Base-by-base conservation (phyloP, 2,113 vertebrate genomes). In the Amphiprion percula region DNA sequence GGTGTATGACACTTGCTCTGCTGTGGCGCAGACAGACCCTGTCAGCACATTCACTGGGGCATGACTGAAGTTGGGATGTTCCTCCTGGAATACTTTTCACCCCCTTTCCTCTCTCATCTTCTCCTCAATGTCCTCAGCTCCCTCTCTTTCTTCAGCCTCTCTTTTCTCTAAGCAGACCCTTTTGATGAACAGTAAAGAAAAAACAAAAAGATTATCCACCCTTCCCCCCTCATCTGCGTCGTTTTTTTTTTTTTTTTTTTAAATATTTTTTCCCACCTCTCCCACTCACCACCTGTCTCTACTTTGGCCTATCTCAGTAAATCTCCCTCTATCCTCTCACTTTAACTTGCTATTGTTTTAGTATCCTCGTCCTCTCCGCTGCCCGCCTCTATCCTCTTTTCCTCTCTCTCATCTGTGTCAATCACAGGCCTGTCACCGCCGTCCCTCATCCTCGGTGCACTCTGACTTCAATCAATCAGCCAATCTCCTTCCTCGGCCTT, bases 231-330 rank as follows among this genome's bases (percentile, higher is more conserved):
- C 69, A 55, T 55, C 65, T 15, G 44, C 37, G 0, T 24, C 15
- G 17, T 30, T 30, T 30, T 30, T 30, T 17, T 19, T 33, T n/a
- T n/a, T n/a, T n/a, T n/a, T n/a, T n/a, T n/a, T n/a, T n/a, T n/a
- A n/a, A n/a, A 12, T 85, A 61, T 76, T 62, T 82, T 67, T 89
- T 84, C 33, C 84, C 91, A 89, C 90, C 86, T 93, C 92, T 93
- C 94, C 93, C 90, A 93, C 91, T 90, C 92, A 85, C 94, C 94
- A 94, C 90, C 93, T 94, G 93, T 91, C 90, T 87, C 87, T 79
- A 62, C 78, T 81, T 76, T 68, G 21, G 80, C 65, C 74, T 39
- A 58, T 90, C 77, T 77, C 53, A 54, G 56, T 86, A 84, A 87
- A 76, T 87, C 77, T 90, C 74, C 44, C 63, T 86, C 82, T 80